A percentile compares a stretch with the other conserved stretches of the same genome.
These are phyloP conservation scores for Sinelater perroti DNA, from an alignment of 2,888 invertebrate genomes.

Conservation along the genomic window DNA sequence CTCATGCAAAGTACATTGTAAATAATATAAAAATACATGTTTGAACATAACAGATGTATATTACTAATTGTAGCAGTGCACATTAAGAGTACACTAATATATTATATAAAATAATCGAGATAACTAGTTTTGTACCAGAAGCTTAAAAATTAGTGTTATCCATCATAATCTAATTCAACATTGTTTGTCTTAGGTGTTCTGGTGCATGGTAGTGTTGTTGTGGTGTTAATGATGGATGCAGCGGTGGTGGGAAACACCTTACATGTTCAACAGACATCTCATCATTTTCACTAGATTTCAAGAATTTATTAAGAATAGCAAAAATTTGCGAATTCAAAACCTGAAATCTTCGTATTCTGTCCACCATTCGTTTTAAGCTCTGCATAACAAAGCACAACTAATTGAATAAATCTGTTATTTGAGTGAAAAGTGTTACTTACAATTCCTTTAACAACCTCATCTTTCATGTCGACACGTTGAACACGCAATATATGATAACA, in stretches of 20 bases:
- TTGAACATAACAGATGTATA: too few relatives aligned
- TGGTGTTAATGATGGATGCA: constrained; percentile 75
- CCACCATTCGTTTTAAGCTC: constrained; percentile 96
- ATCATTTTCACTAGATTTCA: constrained; percentile 85
- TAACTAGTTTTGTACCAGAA: constrained; percentile 7
- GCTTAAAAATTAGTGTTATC: not conserved
- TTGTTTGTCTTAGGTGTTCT: constrained; percentile 63
- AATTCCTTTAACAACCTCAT: constrained; percentile 93
- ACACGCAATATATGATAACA: constrained; percentile 97
- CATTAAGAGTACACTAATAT: too few relatives aligned
- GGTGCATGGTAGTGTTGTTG: constrained; percentile 68
- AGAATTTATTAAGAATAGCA: constrained; percentile 92
- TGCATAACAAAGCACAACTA: constrained; percentile 57
- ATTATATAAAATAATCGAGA: too few relatives aligned
- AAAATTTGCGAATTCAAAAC: constrained; percentile 98
- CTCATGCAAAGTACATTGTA: too few relatives aligned
- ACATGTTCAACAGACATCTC: constrained; percentile 94
- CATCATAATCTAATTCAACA: constrained; percentile 25
- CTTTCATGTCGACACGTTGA: constrained; percentile 95
- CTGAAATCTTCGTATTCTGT: constrained; percentile 96
- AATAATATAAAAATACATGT: too few relatives aligned
- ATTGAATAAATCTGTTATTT: constrained; percentile 12
- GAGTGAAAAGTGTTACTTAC: constrained; percentile 68
- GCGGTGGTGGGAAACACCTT: constrained; percentile 95
- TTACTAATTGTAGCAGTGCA: too few relatives aligned